Base-by-base conservation (phyloP, 2,888 invertebrate species). In the Drosophila colorata region DNA sequence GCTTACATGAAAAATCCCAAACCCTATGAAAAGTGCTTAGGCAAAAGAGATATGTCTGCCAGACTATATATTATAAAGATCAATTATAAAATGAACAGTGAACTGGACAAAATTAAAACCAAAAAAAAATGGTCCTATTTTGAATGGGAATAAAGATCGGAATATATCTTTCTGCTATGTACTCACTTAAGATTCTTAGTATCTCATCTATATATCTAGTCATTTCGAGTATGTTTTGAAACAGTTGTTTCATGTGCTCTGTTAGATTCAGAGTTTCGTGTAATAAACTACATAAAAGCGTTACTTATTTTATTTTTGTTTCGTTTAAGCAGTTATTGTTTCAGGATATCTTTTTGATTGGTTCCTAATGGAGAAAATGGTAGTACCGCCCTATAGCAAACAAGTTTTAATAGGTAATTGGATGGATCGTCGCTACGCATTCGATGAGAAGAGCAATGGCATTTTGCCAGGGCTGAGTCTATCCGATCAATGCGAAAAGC, bases 341-440 rank as follows among this genome's bases (percentile, higher is more conserved):
- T 9, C n/a, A n/a, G n/a, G n/a, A n/a, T n/a, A n/a, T n/a, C 0
- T 5, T 18, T 33, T 0, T 4, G 2, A 8, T 18, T 48, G 4
- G n/a, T 61, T 37, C 3, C 6, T 0, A 0, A 57, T 75, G 52
- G 60, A 52, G 13, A 25, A n/a, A 13, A 43, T 63, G 56, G 70
- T 59, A n/a, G 23, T 40, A 1, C 69, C 65, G 23, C 64, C 53
- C 4, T 83, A 72, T 41, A 37, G 78, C 38, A 56, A 55, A 11
- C 46, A 60, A 11, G 83, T 83, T 20, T 44, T 86, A 4, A 52
- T 86, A 38, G 86, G 86, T 13, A 86, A 83, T 31, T 83, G 83
- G 83, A 5, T 68, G 8, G 67, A 80, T 49, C 83, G 83, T 3
- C 86, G 78, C 3, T 86, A 74, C 35, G 28, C 13, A 4, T 25